These are phyloP conservation scores for Xiphorhynchus elegans DNA, from an alignment of 2,113 vertebrate species.

Conservation along the genomic window DNA sequence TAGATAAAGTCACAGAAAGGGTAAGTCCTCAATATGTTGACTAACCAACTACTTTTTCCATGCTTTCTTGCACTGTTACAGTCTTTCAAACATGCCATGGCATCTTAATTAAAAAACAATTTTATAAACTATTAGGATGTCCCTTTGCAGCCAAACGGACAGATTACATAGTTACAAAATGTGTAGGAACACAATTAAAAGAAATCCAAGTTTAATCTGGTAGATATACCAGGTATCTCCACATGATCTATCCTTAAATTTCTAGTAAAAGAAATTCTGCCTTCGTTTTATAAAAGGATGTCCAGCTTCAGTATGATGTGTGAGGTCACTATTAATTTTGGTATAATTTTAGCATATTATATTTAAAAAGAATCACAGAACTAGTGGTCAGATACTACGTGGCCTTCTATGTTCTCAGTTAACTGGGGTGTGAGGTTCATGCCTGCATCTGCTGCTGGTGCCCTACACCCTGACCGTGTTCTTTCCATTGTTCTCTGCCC, in stretches of 20 bases:
- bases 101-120: not conserved
- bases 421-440: not conserved
- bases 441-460: not conserved
- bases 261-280: not conserved
- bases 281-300: not conserved
- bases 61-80: not conserved
- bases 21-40: conserved; percentile 72
- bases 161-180: not conserved
- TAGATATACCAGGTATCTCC: not conserved
- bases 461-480: rapidly evolving
- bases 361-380: not conserved
- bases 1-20: conserved; percentile 99
- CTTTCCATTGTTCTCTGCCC: not conserved
- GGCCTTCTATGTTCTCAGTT: not conserved
- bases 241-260: not conserved
- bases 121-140: not conserved
- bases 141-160: not conserved
- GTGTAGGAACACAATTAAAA: rapidly evolving
- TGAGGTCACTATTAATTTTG: not conserved
- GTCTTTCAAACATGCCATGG: not conserved
- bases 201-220: not conserved
- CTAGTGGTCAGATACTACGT: not conserved
- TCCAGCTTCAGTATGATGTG: not conserved
- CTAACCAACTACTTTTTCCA: not conserved
- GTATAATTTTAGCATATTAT: rapidly evolving